Evolutionary conservation across 2,888 invertebrate species (phyloP), one percentile per base, ranked within the genome.

Genomic region (Odontomyia ornata): DNA sequence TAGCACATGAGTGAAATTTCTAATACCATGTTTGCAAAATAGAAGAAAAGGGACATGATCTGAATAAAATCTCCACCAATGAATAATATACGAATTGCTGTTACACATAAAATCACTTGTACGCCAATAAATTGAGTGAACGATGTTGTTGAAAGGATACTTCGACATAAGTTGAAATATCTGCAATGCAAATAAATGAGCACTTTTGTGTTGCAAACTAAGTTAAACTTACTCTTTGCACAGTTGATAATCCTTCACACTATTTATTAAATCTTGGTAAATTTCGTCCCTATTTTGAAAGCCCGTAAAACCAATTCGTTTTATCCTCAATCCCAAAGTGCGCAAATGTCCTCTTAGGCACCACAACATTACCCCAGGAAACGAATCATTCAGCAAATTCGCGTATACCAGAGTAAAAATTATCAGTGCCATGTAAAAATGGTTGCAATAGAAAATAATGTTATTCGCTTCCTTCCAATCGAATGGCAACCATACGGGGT

Each of bases 41-140:
- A 73, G 2, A 82, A 69, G 0, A 79, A 3, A 0, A 79, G 18
- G 43, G 82, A 76, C 4, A 82, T 62, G 9, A 60, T 27, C 21
- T 73, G 28, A 5, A 43, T 9, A 11, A 60, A n/a, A 43, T 36
- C 30, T 23, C 79, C 15, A 23, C 43, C 43, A 3, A 60, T 57
- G 23, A 60, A 73, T 7, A 73, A 25, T 23, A 73, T 57, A 43
- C 60, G 52, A 36, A 73, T 23, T 36, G 60, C 57, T 11, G 73
- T 60, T 43, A 43, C 43, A 23, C 73, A 73, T 1, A 73, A 25
- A 57, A 30, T 73, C 25, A 30, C 3, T 60, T 60, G 21, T 1
- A 60, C 43, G 1, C 21, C 4, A 21, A 73, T 18, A 25, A 73
- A 73, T 25, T 73, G 73, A 7, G 57, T 7, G 18, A 73, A 5